These are phyloP conservation scores for Hycleus cichorii DNA, from an alignment of 1,140 invertebrate genomes.

Conservation along the genomic window DNA sequence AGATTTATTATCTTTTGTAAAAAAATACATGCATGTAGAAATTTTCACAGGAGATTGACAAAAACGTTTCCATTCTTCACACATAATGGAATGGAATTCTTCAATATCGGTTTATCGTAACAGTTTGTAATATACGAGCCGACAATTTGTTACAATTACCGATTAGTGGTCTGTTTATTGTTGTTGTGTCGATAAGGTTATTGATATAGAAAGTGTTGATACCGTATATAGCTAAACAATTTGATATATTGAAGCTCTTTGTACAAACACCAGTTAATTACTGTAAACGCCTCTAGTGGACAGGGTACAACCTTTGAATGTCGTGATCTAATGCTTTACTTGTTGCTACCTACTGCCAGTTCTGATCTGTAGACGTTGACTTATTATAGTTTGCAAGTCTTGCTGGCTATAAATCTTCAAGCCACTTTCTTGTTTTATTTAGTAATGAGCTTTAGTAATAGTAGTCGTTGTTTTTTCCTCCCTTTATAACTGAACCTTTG, in stretches of 20 bases:
- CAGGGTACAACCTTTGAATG: constrained; percentile 1
- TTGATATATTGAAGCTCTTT: constrained; percentile 21
- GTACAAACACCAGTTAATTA: constrained; percentile 24
- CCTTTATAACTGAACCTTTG: neutral
- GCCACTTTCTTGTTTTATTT: neutral
- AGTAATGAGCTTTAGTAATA: neutral
- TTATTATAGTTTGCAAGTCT: constrained; percentile 5
- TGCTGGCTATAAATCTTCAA: neutral
- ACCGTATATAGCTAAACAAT: neutral
- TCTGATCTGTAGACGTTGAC: constrained; percentile 12
- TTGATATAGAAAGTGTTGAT: no score
- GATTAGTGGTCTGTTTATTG: neutral
- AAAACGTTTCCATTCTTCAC: constrained; percentile 6
- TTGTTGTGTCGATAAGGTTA: neutral
- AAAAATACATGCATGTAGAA: neutral
- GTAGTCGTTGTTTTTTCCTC: no score
- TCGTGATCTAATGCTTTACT: constrained; percentile 18
- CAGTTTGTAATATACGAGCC: no score
- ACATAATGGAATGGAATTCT: no score
- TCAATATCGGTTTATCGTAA: no score
- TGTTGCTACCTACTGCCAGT: constrained; percentile 7
- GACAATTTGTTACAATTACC: no score
- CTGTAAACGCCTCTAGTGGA: constrained; percentile 11
- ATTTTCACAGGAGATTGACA: constrained; percentile 18
- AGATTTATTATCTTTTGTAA: no score